Conservation (phyloP, 2,888 invertebrate genomes). For the Dryococelus australis region DNA sequence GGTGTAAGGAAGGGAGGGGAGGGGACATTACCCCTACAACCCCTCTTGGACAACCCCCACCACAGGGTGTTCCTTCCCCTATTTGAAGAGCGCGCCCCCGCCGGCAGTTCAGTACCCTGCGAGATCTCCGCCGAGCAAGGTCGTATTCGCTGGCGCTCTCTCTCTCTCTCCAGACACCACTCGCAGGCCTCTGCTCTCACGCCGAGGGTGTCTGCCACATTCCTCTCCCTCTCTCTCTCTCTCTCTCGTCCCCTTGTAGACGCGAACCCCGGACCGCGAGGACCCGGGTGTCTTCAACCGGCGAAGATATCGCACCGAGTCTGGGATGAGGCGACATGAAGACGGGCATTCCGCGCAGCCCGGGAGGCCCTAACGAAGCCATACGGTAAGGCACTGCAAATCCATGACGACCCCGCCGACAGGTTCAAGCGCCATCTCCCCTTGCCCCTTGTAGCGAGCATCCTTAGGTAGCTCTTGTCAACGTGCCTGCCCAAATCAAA, state of each 20-base stretch:
- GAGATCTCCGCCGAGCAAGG: conserved; percentile 6
- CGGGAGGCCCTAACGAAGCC: conserved; percentile 16
- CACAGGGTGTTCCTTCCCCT: not conserved
- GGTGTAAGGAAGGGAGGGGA: not conserved
- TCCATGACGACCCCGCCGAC: no score
- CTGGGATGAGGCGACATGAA: not conserved
- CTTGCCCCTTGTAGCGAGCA: not conserved
- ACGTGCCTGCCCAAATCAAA: no score
- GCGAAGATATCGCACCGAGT: not conserved
- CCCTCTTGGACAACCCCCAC: not conserved
- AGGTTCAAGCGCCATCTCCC: not conserved
- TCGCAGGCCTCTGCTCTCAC: no score
- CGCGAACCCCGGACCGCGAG: no score
- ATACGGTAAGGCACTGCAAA: not conserved
- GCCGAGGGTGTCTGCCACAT: no score
- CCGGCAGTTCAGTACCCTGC: not conserved
- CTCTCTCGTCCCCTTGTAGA: no score
- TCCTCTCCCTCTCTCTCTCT: no score
- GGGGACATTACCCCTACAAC: not conserved
- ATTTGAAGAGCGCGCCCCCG: not conserved
- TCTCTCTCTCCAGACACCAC: no score
- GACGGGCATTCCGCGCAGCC: not conserved
- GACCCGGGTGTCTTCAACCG: not conserved
- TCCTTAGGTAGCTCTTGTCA: no score
- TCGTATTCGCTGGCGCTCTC: not conserved